Conservation (phyloP, 2,113 vertebrate species). For the Phylloscopus trochiloides region DNA sequence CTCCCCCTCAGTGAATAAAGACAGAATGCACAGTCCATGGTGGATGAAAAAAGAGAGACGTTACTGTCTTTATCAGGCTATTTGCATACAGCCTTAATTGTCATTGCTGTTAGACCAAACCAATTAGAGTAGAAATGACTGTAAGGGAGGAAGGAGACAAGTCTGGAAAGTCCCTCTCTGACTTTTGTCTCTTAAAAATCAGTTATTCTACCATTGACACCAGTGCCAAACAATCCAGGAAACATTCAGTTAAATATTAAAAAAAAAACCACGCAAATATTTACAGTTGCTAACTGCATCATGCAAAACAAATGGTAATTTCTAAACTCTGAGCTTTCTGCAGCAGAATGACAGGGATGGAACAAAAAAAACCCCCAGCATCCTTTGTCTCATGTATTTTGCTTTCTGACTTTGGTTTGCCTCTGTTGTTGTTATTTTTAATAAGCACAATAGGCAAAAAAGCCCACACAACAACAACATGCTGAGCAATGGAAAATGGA, state of each 20-base stretch:
- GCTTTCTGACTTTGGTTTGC: not conserved
- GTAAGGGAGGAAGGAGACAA: slow-evolving; percentile 62
- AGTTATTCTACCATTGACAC: slow-evolving; percentile 23
- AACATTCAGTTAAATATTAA: slow-evolving; percentile 38
- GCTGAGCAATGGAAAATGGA: slow-evolving; percentile 46
- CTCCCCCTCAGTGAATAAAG: slow-evolving; percentile 29
- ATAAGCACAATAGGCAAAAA: not conserved
- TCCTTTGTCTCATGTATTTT: not conserved
- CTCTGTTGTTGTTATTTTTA: slow-evolving; percentile 7
- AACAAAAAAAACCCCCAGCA: not conserved
- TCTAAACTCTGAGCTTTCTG: slow-evolving; percentile 15
- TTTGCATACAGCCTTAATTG: slow-evolving; percentile 68
- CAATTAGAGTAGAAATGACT: slow-evolving; percentile 70
- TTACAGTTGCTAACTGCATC: slow-evolving; percentile 37
- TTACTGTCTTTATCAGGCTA: slow-evolving; percentile 49
- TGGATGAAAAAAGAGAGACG: slow-evolving; percentile 41
- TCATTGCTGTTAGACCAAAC: slow-evolving; percentile 57
- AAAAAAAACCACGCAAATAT: not conserved
- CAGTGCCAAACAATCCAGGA: slow-evolving; percentile 36
- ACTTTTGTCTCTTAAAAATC: slow-evolving; percentile 53
- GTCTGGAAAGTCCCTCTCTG: slow-evolving; percentile 64
- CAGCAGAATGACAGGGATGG: not conserved
- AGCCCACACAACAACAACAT: not conserved
- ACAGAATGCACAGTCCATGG: not conserved
- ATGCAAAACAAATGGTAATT: slow-evolving; percentile 30